A percentile compares a stretch with the other conserved stretches of the same genome.
Conservation (phyloP, 2,113 vertebrate genomes). For the Carlito syrichta region DNA sequence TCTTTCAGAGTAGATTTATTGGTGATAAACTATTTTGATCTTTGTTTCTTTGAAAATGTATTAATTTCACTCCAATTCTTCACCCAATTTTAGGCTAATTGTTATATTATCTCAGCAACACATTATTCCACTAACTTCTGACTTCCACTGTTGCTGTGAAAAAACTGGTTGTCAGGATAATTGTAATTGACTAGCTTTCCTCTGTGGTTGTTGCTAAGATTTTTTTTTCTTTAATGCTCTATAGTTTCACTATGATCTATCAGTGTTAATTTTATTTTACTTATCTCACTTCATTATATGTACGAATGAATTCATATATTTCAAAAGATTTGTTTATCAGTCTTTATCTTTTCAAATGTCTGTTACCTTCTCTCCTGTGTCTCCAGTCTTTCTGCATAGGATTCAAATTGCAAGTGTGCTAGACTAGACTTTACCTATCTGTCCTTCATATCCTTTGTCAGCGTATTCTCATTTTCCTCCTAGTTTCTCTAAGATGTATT, state of each 20-base stretch:
- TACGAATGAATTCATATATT: neutral
- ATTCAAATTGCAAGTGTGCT: neutral
- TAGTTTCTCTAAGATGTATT: neutral
- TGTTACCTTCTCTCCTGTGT: neutral
- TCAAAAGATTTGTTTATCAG: neutral
- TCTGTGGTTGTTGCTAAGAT: neutral
- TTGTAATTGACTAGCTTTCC: neutral
- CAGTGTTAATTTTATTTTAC: neutral
- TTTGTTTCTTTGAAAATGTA: constrained; percentile 19
- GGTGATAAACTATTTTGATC: neutral
- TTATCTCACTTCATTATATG: neutral
- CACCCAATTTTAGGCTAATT: neutral
- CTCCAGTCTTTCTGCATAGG: neutral
- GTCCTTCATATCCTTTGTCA: neutral
- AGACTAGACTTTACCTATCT: neutral
- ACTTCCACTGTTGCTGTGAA: neutral
- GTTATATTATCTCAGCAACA: neutral
- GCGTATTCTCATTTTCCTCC: neutral
- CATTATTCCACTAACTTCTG: neutral
- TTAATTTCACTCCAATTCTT: neutral
- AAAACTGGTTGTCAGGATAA: neutral
- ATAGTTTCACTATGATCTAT: neutral
- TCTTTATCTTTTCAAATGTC: neutral
- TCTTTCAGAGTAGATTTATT: neutral
- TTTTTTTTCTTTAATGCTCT: neutral